phyloP scores from a whole-genome alignment of 2,888 invertebrate genomes.

The Nebria brevicollis region DNA sequence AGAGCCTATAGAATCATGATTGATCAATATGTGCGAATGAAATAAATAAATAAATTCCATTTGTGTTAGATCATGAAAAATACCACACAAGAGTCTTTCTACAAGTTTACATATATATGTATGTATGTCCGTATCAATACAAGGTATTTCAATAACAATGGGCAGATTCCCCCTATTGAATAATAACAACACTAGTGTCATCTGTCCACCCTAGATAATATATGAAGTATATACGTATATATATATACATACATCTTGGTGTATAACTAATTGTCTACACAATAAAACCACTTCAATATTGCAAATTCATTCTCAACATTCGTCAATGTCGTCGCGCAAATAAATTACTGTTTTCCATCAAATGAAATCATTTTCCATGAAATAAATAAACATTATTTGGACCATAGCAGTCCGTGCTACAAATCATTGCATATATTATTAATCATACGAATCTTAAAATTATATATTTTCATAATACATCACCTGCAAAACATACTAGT shows the following conservation, averaged over 20 bases:
- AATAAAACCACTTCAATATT: constrained; percentile 24
- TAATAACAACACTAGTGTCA: constrained; percentile 51
- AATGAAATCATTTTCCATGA: background rate
- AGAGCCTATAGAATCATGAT: background rate
- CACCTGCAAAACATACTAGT: too few species aligned
- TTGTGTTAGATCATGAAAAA: background rate
- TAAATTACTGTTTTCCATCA: background rate
- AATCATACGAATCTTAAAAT: too few species aligned
- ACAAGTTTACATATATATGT: too few species aligned
- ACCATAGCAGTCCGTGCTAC: too few species aligned
- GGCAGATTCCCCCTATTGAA: constrained; percentile 48
- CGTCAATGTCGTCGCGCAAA: constrained; percentile 1
- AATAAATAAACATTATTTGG: background rate
- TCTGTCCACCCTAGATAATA: constrained; percentile 48
- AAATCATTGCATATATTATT: too few species aligned
- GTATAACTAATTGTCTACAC: constrained; percentile 2
- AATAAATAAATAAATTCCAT: background rate
- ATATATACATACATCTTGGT: constrained; percentile 8
- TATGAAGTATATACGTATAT: background rate
- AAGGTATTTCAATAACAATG: constrained; percentile 52
- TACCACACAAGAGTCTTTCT: background rate
- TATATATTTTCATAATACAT: too few species aligned
- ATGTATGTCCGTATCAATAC: background rate
- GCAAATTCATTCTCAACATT: constrained; percentile 35
- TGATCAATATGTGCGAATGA: background rate